These are phyloP conservation scores for Sinonovacula constricta DNA, from an alignment of 1,140 invertebrate species.

Conservation along the genomic window DNA sequence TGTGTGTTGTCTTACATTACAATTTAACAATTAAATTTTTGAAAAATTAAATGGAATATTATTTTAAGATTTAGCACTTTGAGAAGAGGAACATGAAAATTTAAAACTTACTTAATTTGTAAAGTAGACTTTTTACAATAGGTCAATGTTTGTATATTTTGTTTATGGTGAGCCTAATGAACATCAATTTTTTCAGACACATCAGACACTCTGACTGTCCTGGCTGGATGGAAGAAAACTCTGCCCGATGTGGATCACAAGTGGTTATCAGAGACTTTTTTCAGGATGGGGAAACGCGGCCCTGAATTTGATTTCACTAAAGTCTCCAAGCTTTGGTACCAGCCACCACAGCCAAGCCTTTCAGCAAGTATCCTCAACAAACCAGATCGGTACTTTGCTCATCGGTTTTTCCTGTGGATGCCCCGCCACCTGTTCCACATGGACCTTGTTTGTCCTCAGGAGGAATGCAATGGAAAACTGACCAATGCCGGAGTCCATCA, in stretches of 20 bases:
- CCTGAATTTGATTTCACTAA: constrained; percentile 33
- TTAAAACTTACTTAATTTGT: too few species aligned
- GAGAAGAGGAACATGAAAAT: too few species aligned
- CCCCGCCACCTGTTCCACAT: constrained; percentile 26
- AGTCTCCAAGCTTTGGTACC: constrained; percentile 34
- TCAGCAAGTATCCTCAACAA: constrained; percentile 33
- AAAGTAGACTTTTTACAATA: too few species aligned
- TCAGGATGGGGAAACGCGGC: constrained; percentile 13
- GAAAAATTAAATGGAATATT: too few species aligned
- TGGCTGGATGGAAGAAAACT: constrained; percentile 43
- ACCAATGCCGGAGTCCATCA: constrained; percentile 34
- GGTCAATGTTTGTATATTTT: too few species aligned
- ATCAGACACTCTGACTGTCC: too few species aligned
- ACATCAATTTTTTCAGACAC: too few species aligned
- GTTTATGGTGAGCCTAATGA: too few species aligned
- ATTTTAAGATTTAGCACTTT: too few species aligned
- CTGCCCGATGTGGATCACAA: constrained; percentile 24
- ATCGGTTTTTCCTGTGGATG: constrained; percentile 38
- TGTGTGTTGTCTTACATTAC: too few species aligned
- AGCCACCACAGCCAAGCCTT: constrained; percentile 33
- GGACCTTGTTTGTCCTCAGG: constrained; percentile 18
- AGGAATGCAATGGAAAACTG: constrained; percentile 26
- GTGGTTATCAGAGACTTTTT: constrained; percentile 20
- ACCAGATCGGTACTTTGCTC: constrained; percentile 32
- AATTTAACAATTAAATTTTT: too few species aligned